These are phyloP conservation scores for Neosilurus hyrtlii DNA, from an alignment of 2,797 vertebrate species.

Conservation along the genomic window DNA sequence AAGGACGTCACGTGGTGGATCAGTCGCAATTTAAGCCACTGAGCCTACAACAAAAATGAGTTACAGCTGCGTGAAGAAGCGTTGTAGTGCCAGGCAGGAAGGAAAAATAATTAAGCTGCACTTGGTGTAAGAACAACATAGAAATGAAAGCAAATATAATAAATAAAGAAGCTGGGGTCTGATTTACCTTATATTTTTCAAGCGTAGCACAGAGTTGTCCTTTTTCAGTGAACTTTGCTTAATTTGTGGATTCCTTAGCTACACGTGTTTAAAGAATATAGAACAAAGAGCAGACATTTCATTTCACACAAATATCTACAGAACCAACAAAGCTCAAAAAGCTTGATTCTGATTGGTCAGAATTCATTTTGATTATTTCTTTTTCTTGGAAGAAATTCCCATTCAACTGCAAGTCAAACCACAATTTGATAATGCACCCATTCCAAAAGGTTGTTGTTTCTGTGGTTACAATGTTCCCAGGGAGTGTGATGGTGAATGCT, in stretches of 20 bases:
- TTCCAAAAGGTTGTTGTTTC: neutral
- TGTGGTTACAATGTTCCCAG: neutral
- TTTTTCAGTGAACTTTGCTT: conserved; percentile 73
- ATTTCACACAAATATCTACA: neutral
- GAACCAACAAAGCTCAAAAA: neutral
- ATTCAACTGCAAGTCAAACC: neutral
- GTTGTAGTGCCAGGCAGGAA: conserved; percentile 6
- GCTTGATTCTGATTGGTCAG: neutral
- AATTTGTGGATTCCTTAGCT: conserved; percentile 80
- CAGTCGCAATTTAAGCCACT: neutral
- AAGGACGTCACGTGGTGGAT: neutral
- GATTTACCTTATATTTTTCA: conserved; percentile 76
- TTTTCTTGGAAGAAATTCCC: neutral
- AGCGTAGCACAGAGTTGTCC: conserved; percentile 72
- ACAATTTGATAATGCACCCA: neutral
- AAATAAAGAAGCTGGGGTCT: neutral
- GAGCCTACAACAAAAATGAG: neutral
- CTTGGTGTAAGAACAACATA: neutral
- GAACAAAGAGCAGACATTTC: neutral
- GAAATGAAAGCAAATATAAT: neutral
- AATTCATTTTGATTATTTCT: neutral
- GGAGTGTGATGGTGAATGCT: neutral
- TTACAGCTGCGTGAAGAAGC: neutral
- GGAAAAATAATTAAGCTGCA: neutral
- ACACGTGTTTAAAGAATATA: conserved; percentile 31